These are phyloP conservation scores for Wiebesia pumilae DNA, from an alignment of 1,140 invertebrate species.

Conservation along the genomic window DNA sequence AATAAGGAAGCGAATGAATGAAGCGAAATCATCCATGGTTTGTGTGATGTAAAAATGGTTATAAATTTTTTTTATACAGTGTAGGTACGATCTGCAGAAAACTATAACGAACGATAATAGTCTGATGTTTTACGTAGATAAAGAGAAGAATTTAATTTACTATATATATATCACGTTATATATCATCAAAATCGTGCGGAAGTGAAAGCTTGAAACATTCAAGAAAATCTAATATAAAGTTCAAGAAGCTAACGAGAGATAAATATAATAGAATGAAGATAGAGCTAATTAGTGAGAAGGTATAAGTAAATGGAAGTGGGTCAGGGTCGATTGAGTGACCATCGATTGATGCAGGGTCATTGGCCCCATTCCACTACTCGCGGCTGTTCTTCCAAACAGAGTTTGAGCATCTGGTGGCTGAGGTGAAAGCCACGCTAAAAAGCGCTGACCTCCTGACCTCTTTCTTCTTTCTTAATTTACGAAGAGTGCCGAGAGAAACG, in stretches of 20 bases:
- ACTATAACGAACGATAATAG: background rate
- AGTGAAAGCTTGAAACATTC: background rate
- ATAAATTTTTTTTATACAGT: background rate
- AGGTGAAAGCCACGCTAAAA: conserved; percentile 64
- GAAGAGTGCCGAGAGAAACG: background rate
- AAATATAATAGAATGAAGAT: background rate
- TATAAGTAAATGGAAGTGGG: conserved; percentile 50
- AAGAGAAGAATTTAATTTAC: background rate
- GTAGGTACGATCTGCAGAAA: background rate
- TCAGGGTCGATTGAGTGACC: conserved; percentile 58
- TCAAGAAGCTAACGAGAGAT: background rate
- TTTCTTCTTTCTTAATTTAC: conserved; percentile 16
- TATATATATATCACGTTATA: background rate
- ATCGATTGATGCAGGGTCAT: conserved; percentile 52
- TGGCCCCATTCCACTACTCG: conserved; percentile 58
- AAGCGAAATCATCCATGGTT: background rate
- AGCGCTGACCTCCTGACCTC: conserved; percentile 56
- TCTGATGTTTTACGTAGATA: background rate
- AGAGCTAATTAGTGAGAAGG: background rate
- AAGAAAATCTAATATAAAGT: background rate
- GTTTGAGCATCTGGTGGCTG: background rate
- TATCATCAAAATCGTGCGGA: background rate
- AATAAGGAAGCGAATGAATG: background rate
- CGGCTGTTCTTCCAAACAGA: conserved; percentile 33
- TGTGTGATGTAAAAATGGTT: background rate